phyloP scores from a whole-genome alignment of 1,140 invertebrate genomes.

The Macrostomum lignano region DNA sequence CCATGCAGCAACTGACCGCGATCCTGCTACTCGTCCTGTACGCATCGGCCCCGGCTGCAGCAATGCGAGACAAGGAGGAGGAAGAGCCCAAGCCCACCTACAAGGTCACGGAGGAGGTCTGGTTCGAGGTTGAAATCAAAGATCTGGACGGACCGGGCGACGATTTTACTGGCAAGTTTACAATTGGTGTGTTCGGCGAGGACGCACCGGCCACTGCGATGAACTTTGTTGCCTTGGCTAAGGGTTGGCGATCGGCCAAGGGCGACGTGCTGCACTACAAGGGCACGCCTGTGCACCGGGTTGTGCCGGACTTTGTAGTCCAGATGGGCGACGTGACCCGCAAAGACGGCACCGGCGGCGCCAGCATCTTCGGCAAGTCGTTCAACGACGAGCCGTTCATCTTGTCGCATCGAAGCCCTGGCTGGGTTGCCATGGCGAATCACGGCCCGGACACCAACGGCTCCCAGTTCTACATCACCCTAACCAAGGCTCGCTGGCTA shows the following conservation, averaged over 20 bases:
- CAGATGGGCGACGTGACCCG: slow-evolving; percentile 28
- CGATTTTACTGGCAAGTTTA: slow-evolving; percentile 3
- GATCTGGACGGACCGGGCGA: slow-evolving; percentile 3
- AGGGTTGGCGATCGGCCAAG: no score
- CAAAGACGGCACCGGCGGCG: slow-evolving; percentile 31
- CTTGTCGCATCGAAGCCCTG: slow-evolving; percentile 16
- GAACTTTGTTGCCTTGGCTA: slow-evolving; percentile 20
- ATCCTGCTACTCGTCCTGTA: no score
- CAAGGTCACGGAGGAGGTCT: not conserved
- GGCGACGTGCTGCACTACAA: slow-evolving; percentile 37
- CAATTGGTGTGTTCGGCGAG: slow-evolving; percentile 24
- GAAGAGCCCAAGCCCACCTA: no score
- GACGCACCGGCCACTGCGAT: slow-evolving; percentile 21
- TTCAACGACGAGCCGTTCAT: slow-evolving; percentile 78
- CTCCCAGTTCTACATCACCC: slow-evolving; percentile 70
- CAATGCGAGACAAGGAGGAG: no score
- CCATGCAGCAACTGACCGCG: no score
- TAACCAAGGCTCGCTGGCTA: slow-evolving; percentile 41
- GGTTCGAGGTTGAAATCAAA: slow-evolving; percentile 1
- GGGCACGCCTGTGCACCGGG: slow-evolving; percentile 38
- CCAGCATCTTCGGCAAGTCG: slow-evolving; percentile 62
- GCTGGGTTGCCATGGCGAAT: slow-evolving; percentile 86
- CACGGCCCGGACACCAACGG: slow-evolving; percentile 84
- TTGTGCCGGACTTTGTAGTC: slow-evolving; percentile 27
- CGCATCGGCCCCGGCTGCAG: no score